Base-by-base conservation (phyloP, 2,888 invertebrate genomes). In the Rhodophaea formosa region DNA sequence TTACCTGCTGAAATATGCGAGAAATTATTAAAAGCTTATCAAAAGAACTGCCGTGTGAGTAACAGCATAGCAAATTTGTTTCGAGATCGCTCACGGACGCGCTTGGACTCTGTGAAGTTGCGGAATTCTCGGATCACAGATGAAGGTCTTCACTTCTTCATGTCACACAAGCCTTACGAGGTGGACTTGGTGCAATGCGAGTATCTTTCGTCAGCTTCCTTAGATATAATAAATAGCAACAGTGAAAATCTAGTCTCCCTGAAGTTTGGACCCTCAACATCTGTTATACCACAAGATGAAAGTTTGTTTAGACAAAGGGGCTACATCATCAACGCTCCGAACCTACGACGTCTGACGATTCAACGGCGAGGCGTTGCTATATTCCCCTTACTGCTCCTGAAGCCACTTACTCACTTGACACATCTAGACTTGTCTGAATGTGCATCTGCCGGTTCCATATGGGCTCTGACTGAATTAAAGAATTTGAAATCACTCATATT, bases 131-230 rank as follows among this genome's bases (percentile, higher is more conserved):
- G 93, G 43, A 93, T 97, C 47, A 95, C 94, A 8, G 95, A 96
- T 77, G 88, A 92, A 61, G 95, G 96, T 58, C 84, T 97, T 53
- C 91, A 93, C 66, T 93, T 93, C 55, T 84, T 98, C 14, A 87
- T 96, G 80, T 92, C 92, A 53, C 97, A 97, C 82, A 93, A 94
- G 64, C 92, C 97, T 43, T 86, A 92, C 12, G 95, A 95, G 63
- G 84, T 98, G 52, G 95, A 96, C 67, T 89, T 98, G 63, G 93
- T 94, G 58, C 94, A 96, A 70, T 97, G 97, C 79, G 92, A 93
- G 62, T 92, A 93, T 63, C 84, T 97, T 47, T 94, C 95, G 0
- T 88, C 92, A 45, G 80, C 86, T 17, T 93, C 94, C 17, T 91
- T 97, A 62, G 92, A 94, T 60, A 86, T 93, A 58, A 93, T 97